Conservation (phyloP, 1,140 invertebrate species). For the Copidosoma floridanum region DNA sequence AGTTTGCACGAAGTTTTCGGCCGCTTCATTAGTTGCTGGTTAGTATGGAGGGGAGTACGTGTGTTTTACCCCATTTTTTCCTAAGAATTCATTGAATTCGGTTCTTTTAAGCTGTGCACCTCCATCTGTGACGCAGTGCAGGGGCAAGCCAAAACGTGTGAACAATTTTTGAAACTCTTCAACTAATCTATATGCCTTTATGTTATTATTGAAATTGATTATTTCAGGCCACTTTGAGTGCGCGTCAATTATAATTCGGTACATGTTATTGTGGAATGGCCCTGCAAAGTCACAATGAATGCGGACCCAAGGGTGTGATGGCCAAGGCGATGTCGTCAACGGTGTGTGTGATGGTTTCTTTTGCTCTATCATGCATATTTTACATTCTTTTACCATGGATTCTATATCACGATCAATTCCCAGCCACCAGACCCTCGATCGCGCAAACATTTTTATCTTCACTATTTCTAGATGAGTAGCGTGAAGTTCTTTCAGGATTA, state of each 20-base stretch:
- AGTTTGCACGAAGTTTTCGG: no score
- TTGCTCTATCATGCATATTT: constrained; percentile 31
- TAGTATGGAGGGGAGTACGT: constrained; percentile 34
- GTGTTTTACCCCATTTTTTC: constrained; percentile 36
- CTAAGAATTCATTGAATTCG: constrained; percentile 35
- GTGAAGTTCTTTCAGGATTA: constrained; percentile 38
- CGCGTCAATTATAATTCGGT: constrained; percentile 19
- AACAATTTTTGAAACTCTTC: constrained; percentile 15
- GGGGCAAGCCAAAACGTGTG: constrained; percentile 28
- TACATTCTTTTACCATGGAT: constrained; percentile 19
- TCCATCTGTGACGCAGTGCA: constrained; percentile 32
- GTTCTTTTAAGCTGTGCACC: constrained; percentile 29
- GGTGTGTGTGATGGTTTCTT: not conserved
- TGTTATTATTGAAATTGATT: no score
- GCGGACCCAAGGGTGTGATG: not conserved
- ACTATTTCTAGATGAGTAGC: constrained; percentile 47
- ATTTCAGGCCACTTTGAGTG: constrained; percentile 37
- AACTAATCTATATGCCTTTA: constrained; percentile 20
- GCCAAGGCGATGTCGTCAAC: constrained; percentile 7
- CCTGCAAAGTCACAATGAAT: constrained; percentile 16
- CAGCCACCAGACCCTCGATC: constrained; percentile 52
- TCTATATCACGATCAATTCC: constrained; percentile 50
- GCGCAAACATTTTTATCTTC: constrained; percentile 48
- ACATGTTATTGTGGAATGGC: constrained; percentile 7
- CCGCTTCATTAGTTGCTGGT: no score